phyloP scores from a whole-genome alignment of 2,113 vertebrate genomes.

The Laterallus jamaicensis region DNA sequence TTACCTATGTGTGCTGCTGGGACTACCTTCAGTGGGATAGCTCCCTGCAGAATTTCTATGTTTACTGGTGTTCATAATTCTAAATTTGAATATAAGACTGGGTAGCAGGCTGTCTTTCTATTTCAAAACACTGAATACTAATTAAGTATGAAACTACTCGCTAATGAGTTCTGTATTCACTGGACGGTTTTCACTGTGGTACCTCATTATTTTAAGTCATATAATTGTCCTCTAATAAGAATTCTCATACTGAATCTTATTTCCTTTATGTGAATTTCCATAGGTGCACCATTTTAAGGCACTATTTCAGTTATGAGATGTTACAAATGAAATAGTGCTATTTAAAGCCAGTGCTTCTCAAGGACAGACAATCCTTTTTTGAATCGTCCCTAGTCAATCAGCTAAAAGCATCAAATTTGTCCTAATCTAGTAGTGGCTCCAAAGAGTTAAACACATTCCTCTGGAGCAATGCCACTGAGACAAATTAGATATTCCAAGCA shows the following conservation, averaged over 20 bases:
- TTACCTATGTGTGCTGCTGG: neutral
- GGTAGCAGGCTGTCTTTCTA: neutral
- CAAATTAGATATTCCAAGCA: constrained; percentile 51
- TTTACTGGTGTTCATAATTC: neutral
- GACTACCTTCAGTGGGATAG: neutral
- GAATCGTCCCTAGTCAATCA: neutral
- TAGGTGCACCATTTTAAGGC: neutral
- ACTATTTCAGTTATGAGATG: neutral
- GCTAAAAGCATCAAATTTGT: neutral
- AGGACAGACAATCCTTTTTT: constrained; percentile 32
- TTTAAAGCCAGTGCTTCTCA: neutral
- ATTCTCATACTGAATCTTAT: neutral
- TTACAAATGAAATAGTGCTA: neutral
- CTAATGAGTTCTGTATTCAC: constrained; percentile 12
- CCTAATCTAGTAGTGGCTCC: neutral
- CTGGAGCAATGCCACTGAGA: constrained; percentile 2
- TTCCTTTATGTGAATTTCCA: neutral
- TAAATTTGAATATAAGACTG: neutral
- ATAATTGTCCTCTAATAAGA: constrained; percentile 23
- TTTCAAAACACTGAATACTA: neutral
- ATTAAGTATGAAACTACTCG: neutral
- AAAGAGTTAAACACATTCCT: constrained; percentile 39
- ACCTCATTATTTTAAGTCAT: constrained; percentile 24
- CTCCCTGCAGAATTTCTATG: neutral
- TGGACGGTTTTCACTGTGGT: neutral